Conservation (phyloP, 2,797 vertebrate species). For the Halcyon smyrnensis region DNA sequence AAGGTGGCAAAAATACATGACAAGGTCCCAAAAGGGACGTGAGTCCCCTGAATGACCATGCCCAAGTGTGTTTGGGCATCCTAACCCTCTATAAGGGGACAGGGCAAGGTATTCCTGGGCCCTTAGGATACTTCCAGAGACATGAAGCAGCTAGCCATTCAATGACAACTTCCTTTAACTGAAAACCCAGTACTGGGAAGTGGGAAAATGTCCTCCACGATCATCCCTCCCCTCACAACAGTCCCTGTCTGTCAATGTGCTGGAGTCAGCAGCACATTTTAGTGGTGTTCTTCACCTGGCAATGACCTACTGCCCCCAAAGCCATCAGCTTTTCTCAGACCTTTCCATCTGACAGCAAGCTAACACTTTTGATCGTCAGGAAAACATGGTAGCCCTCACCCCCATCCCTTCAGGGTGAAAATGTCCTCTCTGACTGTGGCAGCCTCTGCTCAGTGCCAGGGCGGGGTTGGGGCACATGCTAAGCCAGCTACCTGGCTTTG, state of each 20-base stretch:
- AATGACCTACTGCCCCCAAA: neutral
- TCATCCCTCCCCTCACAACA: neutral
- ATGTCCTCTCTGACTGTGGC: neutral
- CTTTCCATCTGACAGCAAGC: neutral
- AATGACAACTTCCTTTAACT: neutral
- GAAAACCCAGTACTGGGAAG: neutral
- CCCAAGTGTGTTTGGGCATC: neutral
- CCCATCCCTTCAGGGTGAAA: neutral
- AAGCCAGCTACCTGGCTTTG: neutral
- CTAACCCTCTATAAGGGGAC: neutral
- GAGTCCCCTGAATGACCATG: neutral
- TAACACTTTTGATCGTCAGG: neutral
- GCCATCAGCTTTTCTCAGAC: neutral
- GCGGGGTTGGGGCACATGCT: neutral
- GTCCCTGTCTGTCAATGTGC: fast-evolving
- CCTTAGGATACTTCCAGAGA: neutral
- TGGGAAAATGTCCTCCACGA: neutral
- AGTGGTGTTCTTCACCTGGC: neutral
- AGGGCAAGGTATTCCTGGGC: neutral
- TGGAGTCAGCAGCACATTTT: neutral
- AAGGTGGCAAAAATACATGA: neutral
- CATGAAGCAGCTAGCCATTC: neutral
- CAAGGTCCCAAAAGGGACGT: neutral
- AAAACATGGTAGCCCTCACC: neutral
- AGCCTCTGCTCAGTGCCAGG: neutral